phyloP scores from a whole-genome alignment of 2,888 invertebrate species.

The Melinopterus prodromus region DNA sequence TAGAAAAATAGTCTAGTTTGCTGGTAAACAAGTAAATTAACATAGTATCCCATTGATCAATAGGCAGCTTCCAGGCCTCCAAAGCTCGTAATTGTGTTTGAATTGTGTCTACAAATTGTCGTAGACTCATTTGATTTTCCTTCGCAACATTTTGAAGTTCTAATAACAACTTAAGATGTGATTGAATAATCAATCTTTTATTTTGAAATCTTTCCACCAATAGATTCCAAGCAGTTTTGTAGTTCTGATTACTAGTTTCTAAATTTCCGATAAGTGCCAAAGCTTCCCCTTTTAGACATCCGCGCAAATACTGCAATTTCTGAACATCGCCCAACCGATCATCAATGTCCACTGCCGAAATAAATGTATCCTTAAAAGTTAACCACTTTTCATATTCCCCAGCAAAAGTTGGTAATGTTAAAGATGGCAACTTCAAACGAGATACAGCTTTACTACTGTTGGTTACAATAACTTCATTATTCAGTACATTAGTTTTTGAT shows the following conservation, averaged over 20 bases:
- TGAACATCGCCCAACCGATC: background rate
- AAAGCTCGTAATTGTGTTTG: too few relatives aligned
- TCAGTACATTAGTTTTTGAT: background rate
- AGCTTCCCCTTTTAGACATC: background rate
- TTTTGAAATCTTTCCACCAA: conserved; percentile 38
- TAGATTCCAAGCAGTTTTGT: conserved; percentile 39
- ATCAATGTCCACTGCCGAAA: background rate
- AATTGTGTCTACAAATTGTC: too few relatives aligned
- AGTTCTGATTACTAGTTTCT: conserved; percentile 28
- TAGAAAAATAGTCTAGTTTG: too few relatives aligned
- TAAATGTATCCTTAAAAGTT: background rate
- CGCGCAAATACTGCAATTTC: background rate
- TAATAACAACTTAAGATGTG: too few relatives aligned
- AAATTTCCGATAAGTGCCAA: background rate
- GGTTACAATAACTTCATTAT: background rate
- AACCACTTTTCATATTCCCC: background rate
- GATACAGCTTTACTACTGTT: too few relatives aligned
- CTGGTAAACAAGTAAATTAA: too few relatives aligned
- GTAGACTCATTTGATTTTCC: too few relatives aligned
- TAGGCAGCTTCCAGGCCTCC: too few relatives aligned
- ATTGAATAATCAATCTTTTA: background rate
- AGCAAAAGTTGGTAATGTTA: too few relatives aligned
- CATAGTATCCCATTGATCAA: too few relatives aligned
- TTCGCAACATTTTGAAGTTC: too few relatives aligned
- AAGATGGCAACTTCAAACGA: too few relatives aligned